Conservation (phyloP, 2,113 vertebrate species). For the Uropsilus gracilis region DNA sequence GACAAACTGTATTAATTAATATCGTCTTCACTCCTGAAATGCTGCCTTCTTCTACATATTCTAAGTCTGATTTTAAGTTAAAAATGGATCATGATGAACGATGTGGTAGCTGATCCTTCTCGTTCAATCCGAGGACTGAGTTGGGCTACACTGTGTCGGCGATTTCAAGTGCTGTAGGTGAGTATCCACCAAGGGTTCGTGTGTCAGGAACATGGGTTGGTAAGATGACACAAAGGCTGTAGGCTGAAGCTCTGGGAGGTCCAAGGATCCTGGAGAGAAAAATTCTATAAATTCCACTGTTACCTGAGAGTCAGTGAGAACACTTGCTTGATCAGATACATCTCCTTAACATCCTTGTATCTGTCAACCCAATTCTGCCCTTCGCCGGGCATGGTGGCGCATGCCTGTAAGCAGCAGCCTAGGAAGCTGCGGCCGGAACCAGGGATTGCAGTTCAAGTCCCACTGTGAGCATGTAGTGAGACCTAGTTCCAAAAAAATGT, state of each 20-base stretch:
- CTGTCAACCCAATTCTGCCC: not conserved
- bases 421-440: too few relatives aligned
- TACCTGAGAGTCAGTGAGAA: not conserved
- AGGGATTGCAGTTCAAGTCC: too few relatives aligned
- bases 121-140: slow-evolving; percentile 54
- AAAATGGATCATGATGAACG: not conserved
- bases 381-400: too few relatives aligned
- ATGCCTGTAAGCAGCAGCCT: too few relatives aligned
- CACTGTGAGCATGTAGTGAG: too few relatives aligned
- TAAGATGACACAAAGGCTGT: slow-evolving; percentile 69
- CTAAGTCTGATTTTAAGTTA: slow-evolving; percentile 32
- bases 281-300: not conserved
- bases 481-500: too few relatives aligned
- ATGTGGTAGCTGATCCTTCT: not conserved
- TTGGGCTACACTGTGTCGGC: slow-evolving; percentile 45
- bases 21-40: not conserved
- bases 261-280: slow-evolving; percentile 69
- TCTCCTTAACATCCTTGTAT: not conserved
- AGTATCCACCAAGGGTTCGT: slow-evolving; percentile 49
- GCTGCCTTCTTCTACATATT: not conserved
- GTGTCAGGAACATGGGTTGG: slow-evolving; percentile 66
- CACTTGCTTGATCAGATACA: not conserved
- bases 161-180: slow-evolving; percentile 65
- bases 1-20: not conserved
- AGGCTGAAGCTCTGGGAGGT: slow-evolving; percentile 72